Conservation (phyloP, 2,113 vertebrate species). For the Halichoeres trimaculatus region DNA sequence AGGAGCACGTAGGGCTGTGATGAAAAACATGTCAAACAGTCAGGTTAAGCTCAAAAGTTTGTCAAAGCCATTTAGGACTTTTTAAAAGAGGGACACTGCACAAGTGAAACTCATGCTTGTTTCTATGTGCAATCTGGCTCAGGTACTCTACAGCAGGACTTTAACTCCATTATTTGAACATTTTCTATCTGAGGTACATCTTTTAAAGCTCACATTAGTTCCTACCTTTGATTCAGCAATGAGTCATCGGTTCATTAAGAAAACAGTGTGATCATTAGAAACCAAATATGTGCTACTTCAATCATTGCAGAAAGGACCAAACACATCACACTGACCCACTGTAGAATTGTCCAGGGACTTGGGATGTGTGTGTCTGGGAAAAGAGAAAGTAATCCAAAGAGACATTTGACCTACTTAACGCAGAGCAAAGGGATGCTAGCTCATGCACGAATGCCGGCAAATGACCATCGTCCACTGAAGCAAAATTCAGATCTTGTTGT, state of each 20-base stretch:
- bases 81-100: conserved; percentile 29
- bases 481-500: background rate
- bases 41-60: conserved; percentile 37
- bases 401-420: conserved; percentile 46
- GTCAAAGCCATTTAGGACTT: conserved; percentile 60
- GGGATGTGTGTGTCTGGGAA: conserved; percentile 33
- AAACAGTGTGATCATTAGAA: conserved; percentile 4
- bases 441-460: background rate
- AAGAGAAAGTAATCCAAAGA: conserved; percentile 50
- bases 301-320: conserved; percentile 1
- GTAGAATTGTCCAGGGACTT: conserved; percentile 17
- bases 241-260: conserved; percentile 12
- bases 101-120: conserved; percentile 29
- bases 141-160: conserved; percentile 68
- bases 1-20: conserved; percentile 84
- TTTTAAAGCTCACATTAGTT: background rate
- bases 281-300: conserved; percentile 10
- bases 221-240: background rate
- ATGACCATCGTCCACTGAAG: background rate
- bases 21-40: background rate
- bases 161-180: conserved; percentile 34
- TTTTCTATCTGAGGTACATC: conserved; percentile 36
- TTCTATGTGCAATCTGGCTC: conserved; percentile 60
- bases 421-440: background rate
- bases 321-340: conserved; percentile 6